Evolutionary conservation across 1,140 invertebrate species (phyloP).

Genomic region (Zaprionus tsacasi): DNA sequence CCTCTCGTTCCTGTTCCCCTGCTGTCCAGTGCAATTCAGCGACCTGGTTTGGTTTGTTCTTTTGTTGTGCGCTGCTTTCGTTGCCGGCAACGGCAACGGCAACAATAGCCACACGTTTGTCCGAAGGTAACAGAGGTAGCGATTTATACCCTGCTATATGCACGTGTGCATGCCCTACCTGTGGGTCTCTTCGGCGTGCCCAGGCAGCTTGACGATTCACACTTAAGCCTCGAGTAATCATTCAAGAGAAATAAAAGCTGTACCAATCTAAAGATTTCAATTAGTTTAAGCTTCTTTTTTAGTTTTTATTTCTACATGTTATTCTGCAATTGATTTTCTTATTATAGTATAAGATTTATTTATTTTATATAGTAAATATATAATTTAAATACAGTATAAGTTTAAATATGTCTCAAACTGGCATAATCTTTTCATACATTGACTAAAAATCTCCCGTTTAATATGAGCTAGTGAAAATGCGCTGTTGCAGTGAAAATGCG

Average conservation of each 20-base stretch:
- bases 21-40: constrained; percentile 3
- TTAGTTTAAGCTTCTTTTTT: too few species aligned
- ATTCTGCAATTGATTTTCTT: too few species aligned
- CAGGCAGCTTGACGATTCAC: not conserved
- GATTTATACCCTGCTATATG: constrained; percentile 57
- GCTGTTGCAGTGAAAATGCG: too few species aligned
- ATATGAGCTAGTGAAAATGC: too few species aligned
- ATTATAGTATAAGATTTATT: not conserved
- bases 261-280: too few species aligned
- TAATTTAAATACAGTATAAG: not conserved
- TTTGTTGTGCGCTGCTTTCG: constrained; percentile 64
- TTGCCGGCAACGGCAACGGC: constrained; percentile 56
- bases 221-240: too few species aligned
- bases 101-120: constrained; percentile 73
- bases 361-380: not conserved
- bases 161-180: not conserved
- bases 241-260: too few species aligned
- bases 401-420: not conserved
- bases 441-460: not conserved
- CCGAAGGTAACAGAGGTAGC: constrained; percentile 65
- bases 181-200: not conserved
- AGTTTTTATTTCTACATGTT: too few species aligned
- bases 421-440: not conserved
- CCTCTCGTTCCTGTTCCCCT: not conserved
- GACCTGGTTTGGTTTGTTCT: constrained; percentile 30